Evolutionary conservation across 64 coral and sea anemone genomes (phyloP).

Genomic region (Stichodactyla mertensii): DNA sequence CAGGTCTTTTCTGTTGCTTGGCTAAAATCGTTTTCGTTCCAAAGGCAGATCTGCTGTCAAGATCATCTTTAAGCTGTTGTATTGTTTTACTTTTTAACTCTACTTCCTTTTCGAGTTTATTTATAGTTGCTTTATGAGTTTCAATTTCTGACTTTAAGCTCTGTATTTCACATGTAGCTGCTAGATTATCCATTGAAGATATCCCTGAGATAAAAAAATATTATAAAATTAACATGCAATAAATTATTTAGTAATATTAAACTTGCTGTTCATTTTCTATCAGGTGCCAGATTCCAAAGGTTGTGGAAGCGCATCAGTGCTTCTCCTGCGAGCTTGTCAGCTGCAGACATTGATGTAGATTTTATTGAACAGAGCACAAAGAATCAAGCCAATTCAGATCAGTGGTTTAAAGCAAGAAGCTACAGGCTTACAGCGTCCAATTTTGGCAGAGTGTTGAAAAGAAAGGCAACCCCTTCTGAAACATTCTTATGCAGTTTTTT

Average conservation of each 20-base stretch:
- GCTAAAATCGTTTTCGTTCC: background rate
- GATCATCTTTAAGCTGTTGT: conserved; percentile 12
- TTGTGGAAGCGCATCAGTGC: conserved; percentile 23
- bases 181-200: background rate
- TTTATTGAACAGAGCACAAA: conserved; percentile 23
- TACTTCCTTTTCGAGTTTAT: background rate
- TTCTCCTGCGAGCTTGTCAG: conserved; percentile 5
- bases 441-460: conserved; percentile 40
- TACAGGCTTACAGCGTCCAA: conserved; percentile 22
- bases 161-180: conserved; percentile 25
- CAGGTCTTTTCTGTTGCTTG: background rate
- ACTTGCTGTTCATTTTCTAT: background rate
- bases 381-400: conserved; percentile 7
- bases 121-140: conserved; percentile 17
- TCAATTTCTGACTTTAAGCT: conserved; percentile 12
- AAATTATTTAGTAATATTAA: too few species aligned
- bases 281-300: conserved; percentile 13
- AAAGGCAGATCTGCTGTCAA: conserved; percentile 13
- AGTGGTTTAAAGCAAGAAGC: conserved; percentile 41
- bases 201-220: conserved; percentile 7
- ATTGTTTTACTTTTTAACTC: conserved; percentile 21
- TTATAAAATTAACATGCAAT: background rate
- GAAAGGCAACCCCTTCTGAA: conserved; percentile 12
- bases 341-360: background rate
- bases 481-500: conserved; percentile 32